Conservation (phyloP, 2,113 vertebrate species). For the Hydropotes inermis region DNA sequence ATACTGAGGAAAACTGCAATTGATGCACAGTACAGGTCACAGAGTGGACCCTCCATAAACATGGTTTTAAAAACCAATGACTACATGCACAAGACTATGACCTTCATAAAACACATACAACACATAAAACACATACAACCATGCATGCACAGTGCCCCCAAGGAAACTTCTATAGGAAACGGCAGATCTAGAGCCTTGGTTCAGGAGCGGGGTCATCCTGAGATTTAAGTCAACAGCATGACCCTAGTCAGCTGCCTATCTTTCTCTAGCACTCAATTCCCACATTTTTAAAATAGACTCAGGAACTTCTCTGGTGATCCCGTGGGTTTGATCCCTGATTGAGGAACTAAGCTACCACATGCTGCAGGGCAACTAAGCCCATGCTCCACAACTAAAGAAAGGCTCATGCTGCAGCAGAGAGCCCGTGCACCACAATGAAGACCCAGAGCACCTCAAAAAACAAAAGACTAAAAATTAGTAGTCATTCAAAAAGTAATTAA, state of each 20-base stretch:
- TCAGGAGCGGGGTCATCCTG: not conserved
- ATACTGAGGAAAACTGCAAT: not conserved
- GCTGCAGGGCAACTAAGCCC: not conserved
- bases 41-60: not conserved
- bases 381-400: not conserved
- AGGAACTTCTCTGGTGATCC: not conserved
- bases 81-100: not conserved
- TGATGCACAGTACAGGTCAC: not conserved
- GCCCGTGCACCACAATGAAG: not conserved
- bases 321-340: not conserved
- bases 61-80: not conserved
- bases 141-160: not conserved
- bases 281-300: not conserved
- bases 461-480: not conserved
- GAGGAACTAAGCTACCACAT: not conserved
- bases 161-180: not conserved
- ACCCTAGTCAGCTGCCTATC: not conserved
- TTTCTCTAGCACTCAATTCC: not conserved
- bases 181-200: not conserved
- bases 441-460: not conserved
- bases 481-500: not conserved
- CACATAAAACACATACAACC: not conserved
- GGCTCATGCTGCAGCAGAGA: not conserved
- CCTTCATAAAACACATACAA: not conserved
- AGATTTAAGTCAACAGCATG: not conserved